These are phyloP conservation scores for Clusia tigrina DNA, from an alignment of 2,888 invertebrate species.

Conservation along the genomic window DNA sequence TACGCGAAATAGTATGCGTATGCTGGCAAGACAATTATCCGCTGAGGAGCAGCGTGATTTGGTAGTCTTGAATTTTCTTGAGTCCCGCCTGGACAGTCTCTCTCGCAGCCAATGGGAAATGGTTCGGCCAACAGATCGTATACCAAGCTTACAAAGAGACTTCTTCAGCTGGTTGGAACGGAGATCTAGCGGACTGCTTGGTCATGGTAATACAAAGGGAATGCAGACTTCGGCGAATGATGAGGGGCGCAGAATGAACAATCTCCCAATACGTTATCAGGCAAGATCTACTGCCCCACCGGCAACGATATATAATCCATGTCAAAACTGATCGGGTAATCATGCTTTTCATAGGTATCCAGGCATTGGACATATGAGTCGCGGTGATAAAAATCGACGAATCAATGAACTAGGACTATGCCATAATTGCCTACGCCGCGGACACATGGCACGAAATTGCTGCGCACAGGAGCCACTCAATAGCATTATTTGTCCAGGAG, in stretches of 20 bases:
- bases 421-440: too few species aligned
- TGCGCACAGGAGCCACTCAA: too few species aligned
- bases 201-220: conserved; percentile 1
- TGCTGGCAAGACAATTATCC: conserved; percentile 11
- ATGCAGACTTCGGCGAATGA: background rate
- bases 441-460: too few species aligned
- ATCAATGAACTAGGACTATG: too few species aligned
- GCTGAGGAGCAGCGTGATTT: conserved; percentile 15
- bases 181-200: conserved; percentile 3
- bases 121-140: conserved; percentile 18
- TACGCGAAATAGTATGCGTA: conserved; percentile 19
- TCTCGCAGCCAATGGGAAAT: conserved; percentile 22
- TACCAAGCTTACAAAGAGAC: conserved; percentile 10
- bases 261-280: background rate
- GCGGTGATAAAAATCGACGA: too few species aligned
- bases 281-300: too few species aligned
- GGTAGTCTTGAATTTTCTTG: conserved; percentile 16
- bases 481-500: too few species aligned
- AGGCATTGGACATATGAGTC: too few species aligned
- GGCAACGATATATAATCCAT: too few species aligned
- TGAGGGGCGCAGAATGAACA: too few species aligned
- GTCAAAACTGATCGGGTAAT: too few species aligned
- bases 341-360: too few species aligned
- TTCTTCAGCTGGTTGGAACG: conserved; percentile 19
- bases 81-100: conserved; percentile 17